phyloP scores from a whole-genome alignment of 2,888 invertebrate species.

The Pterobdella sp. region DNA sequence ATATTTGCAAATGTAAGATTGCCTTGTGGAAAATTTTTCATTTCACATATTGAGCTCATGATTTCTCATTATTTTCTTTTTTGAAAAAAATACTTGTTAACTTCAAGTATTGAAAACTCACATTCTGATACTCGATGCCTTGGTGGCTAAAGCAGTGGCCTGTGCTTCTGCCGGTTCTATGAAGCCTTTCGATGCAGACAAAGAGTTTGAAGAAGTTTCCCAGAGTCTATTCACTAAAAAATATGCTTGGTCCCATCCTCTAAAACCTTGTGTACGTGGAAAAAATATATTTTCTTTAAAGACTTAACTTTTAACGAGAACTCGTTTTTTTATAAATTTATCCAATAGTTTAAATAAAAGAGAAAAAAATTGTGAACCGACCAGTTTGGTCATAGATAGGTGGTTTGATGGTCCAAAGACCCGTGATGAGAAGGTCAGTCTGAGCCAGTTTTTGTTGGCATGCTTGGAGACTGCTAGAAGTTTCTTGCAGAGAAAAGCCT shows the following conservation, averaged over 20 bases:
- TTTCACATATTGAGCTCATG: no score
- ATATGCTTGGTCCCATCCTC: neutral
- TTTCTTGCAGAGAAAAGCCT: neutral
- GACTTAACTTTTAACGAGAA: neutral
- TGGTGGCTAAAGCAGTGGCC: neutral
- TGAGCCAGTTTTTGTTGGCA: slow-evolving; percentile 15
- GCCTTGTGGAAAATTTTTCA: neutral
- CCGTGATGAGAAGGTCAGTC: neutral
- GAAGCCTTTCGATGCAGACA: neutral
- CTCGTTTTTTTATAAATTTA: neutral
- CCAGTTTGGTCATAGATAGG: slow-evolving; percentile 3
- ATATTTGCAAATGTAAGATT: neutral
- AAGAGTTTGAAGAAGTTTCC: neutral
- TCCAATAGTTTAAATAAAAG: neutral
- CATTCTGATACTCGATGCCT: slow-evolving; percentile 10
- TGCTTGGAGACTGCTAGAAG: neutral
- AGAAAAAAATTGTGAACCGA: neutral
- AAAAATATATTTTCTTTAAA: neutral
- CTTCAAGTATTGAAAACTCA: neutral
- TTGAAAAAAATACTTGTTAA: no score
- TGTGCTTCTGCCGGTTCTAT: neutral
- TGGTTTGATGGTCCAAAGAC: slow-evolving; percentile 4
- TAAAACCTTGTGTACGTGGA: slow-evolving; percentile 4
- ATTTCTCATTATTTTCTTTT: no score
- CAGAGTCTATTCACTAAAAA: neutral